These are phyloP conservation scores for Mormoops blainvillei DNA, from an alignment of 2,113 vertebrate species.

Conservation along the genomic window DNA sequence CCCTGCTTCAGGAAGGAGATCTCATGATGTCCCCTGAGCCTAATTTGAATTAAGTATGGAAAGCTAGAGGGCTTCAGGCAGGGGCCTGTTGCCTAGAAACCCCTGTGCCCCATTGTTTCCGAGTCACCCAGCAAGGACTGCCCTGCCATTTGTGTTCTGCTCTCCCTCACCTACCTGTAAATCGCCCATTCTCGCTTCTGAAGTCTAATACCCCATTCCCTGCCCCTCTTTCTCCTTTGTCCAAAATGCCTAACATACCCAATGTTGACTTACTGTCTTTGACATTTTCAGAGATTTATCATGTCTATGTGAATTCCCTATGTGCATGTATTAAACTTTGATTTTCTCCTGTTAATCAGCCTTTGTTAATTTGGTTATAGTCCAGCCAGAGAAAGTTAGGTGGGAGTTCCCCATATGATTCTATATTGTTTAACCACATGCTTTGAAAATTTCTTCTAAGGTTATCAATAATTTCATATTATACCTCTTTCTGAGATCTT, in stretches of 20 bases:
- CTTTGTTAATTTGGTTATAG: neutral
- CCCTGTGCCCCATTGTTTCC: neutral
- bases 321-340: neutral
- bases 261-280: neutral
- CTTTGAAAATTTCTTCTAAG: neutral
- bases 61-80: neutral
- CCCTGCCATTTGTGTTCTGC: neutral
- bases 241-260: neutral
- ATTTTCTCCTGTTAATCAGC: neutral
- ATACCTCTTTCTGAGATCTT: neutral
- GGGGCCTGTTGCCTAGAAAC: neutral
- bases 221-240: neutral
- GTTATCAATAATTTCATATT: neutral
- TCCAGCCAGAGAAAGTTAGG: neutral
- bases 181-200: neutral
- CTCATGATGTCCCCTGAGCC: neutral
- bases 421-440: neutral
- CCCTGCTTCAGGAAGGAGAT: neutral
- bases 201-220: neutral
- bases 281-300: neutral
- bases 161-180: neutral
- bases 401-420: neutral
- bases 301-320: neutral
- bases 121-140: neutral
- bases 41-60: neutral